phyloP scores from a whole-genome alignment of 2,888 invertebrate species.

The Norana najaformis region DNA sequence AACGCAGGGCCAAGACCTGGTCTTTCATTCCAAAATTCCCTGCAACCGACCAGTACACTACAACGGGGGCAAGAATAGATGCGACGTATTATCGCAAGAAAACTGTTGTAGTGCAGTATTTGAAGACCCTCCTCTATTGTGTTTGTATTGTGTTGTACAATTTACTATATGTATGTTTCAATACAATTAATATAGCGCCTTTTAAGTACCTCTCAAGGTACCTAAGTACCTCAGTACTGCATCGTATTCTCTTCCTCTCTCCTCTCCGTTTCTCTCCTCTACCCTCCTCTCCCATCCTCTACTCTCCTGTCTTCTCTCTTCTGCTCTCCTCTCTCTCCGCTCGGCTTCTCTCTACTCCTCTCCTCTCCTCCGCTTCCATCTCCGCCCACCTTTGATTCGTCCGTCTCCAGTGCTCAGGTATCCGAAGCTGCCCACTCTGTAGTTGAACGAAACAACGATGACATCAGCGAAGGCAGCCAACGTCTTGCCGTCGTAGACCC shows the following conservation, averaged over 20 bases:
- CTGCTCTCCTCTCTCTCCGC: not conserved
- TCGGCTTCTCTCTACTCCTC: no score
- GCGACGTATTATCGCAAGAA: no score
- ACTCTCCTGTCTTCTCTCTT: not conserved
- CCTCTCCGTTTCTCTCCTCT: not conserved
- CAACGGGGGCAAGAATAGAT: no score
- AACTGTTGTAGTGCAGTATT: not conserved
- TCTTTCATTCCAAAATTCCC: conserved; percentile 91
- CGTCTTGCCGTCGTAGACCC: conserved; percentile 87
- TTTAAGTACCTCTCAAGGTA: no score
- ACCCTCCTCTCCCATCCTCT: no score
- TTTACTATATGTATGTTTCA: not conserved
- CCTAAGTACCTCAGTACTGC: no score
- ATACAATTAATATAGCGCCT: no score
- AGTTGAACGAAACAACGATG: conserved; percentile 89
- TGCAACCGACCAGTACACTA: no score
- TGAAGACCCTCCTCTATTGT: not conserved
- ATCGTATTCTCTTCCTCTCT: no score
- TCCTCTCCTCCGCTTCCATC: not conserved
- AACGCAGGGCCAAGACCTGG: conserved; percentile 80
- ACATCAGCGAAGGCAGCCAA: conserved; percentile 84
- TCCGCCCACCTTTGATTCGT: conserved; percentile 44
- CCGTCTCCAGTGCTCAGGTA: conserved; percentile 48
- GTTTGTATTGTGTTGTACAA: not conserved
- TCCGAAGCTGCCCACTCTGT: conserved; percentile 85